Conservation (phyloP, 2,113 vertebrate species). For the Ameiurus melas region DNA sequence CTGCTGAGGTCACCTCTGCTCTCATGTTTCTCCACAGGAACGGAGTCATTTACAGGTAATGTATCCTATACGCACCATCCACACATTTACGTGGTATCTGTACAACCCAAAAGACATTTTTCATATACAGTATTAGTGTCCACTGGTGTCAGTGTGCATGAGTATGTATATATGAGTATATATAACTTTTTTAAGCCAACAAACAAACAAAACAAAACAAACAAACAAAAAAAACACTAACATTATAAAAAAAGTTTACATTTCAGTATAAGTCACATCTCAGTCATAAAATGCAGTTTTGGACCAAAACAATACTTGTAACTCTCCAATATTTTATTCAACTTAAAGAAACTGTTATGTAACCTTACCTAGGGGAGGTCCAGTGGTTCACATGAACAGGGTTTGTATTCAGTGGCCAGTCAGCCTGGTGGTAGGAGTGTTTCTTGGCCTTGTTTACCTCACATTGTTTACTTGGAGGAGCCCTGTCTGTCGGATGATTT, state of each 20-base stretch:
- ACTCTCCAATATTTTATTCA: constrained; percentile 17
- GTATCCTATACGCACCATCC: neutral
- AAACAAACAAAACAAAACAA: constrained; percentile 3
- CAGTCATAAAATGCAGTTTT: neutral
- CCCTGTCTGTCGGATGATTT: constrained; percentile 54
- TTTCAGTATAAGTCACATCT: neutral
- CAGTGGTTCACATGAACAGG: constrained; percentile 25
- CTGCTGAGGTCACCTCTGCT: constrained; percentile 87
- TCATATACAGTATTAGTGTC: constrained; percentile 65
- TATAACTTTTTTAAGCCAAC: constrained; percentile 44
- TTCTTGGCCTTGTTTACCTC: constrained; percentile 54
- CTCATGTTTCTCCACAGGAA: constrained; percentile 91
- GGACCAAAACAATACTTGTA: neutral
- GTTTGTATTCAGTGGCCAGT: constrained; percentile 22
- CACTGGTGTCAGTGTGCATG: constrained; percentile 35
- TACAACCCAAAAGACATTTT: neutral
- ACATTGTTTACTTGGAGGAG: constrained; percentile 57
- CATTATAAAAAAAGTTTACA: neutral
- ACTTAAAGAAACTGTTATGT: constrained; percentile 34
- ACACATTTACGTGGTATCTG: neutral
- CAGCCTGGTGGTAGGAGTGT: constrained; percentile 36
- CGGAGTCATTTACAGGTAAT: constrained; percentile 85
- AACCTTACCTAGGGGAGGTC: constrained; percentile 26
- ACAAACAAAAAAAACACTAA: neutral
- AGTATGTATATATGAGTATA: too few species aligned